Evolutionary conservation across 2,113 vertebrate species (phyloP), one percentile per base, ranked within the genome.

Genomic region (Microcebus tavaratra): DNA sequence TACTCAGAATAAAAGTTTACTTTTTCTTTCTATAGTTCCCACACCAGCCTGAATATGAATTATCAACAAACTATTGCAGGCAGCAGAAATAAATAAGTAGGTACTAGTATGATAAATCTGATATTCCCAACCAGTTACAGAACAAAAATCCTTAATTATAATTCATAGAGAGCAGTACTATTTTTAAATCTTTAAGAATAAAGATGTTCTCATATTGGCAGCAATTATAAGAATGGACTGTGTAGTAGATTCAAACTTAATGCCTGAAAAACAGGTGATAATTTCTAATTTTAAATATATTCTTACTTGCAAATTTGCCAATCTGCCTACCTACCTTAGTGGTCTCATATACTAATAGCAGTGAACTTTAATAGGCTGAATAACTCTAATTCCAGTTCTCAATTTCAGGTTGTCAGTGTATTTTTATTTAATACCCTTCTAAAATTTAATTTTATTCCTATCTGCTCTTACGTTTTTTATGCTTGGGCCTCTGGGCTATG

Each of bases 381-480:
- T 6, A 95, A 67, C 55, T 88, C 67, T 88, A 96, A 96, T 86
- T 92, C 55, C 14, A 42, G 59, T 88, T 72, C 72, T 97, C 29
- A 93, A 72, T 89, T 94, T 81, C 63, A 91, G 50, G 25, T 59
- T 96, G 25, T 68, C 53, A 79, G 29, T 96, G 13, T 92, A 81
- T 80, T 95, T 96, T 95, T 91, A 42, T 85, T 96, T 97, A 97
- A 87, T 91, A 86, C 9, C 15, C 87, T 88, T 27, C 88, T 70
- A 90, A 97, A 97, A 61, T 95, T 96, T 96, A 96, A 97, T 97
- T 93, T 94, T 91, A 96, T 92, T 93, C 57, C 65, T 94, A 83
- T 95, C 61, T 94, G 55, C 57, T 21, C 48, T 91, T 27, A 50
- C 39, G 73, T 73, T 91, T 95, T 80, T 57, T 90, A 76, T 91